Evolutionary conservation across 2,888 invertebrate genomes (phyloP).

Genomic region (Unio pictorum): DNA sequence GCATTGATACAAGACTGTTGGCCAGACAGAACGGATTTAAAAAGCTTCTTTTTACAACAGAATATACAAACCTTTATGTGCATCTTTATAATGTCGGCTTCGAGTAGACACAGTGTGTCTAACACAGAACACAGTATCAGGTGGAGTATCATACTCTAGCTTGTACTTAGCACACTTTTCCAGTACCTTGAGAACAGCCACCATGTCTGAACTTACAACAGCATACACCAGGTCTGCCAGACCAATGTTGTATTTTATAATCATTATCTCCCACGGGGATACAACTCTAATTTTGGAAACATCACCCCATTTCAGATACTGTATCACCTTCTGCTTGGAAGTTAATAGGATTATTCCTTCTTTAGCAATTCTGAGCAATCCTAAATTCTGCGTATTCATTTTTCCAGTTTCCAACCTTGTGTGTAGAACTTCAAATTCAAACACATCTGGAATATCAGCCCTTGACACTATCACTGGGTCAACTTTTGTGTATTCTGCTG

Average conservation of each 20-base stretch:
- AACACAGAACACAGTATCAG: slow-evolving; percentile 19
- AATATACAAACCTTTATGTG: no score
- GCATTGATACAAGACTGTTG: no score
- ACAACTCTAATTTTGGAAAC: slow-evolving; percentile 47
- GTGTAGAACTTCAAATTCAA: slow-evolving; percentile 47
- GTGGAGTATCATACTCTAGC: slow-evolving; percentile 33
- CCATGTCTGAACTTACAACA: slow-evolving; percentile 40
- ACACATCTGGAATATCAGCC: slow-evolving; percentile 44
- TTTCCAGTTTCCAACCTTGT: slow-evolving; percentile 31
- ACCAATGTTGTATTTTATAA: slow-evolving; percentile 45
- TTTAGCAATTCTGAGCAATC: slow-evolving; percentile 32
- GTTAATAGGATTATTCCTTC: slow-evolving; percentile 46
- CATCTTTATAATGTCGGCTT: no score
- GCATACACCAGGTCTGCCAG: slow-evolving; percentile 44
- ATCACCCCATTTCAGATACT: slow-evolving; percentile 41
- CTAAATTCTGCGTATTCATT: slow-evolving; percentile 27
- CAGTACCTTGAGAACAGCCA: slow-evolving; percentile 34
- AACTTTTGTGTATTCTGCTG: slow-evolving; percentile 29
- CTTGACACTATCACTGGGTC: slow-evolving; percentile 43
- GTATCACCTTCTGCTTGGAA: slow-evolving; percentile 34
- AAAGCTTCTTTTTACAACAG: no score
- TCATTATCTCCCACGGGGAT: slow-evolving; percentile 48
- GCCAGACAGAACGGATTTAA: no score
- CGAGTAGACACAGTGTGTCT: slow-evolving; percentile 1
- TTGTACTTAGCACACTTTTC: slow-evolving; percentile 37